A percentile compares a stretch with the other conserved stretches of the same genome.
phyloP scores from a whole-genome alignment of 2,888 invertebrate species.

The Neoscelio sp. region DNA sequence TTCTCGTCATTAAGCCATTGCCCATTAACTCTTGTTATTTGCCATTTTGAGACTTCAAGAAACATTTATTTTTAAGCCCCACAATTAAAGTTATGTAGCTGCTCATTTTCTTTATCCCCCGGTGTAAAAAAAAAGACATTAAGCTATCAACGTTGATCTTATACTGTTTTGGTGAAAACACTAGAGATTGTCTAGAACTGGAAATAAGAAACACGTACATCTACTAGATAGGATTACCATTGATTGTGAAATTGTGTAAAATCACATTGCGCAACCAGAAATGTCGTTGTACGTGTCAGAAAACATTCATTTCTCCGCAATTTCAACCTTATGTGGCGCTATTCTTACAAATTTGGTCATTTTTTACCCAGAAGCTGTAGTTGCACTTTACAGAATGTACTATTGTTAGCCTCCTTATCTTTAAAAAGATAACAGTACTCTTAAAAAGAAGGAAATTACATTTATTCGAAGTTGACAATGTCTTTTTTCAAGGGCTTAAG shows the following conservation, averaged over 20 bases:
- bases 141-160: slow-evolving; percentile 60
- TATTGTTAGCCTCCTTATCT: background rate
- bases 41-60: background rate
- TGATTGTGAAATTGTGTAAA: slow-evolving; percentile 65
- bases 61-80: slow-evolving; percentile 16
- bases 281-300: slow-evolving; percentile 62
- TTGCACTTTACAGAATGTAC: slow-evolving; percentile 8
- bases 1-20: too few species aligned
- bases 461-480: too few species aligned
- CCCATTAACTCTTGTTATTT: too few species aligned
- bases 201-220: slow-evolving; percentile 56
- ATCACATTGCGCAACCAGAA: slow-evolving; percentile 54
- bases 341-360: slow-evolving; percentile 22
- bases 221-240: slow-evolving; percentile 59
- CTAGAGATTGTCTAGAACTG: slow-evolving; percentile 60
- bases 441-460: too few species aligned
- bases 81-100: slow-evolving; percentile 35
- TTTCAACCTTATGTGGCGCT: slow-evolving; percentile 42
- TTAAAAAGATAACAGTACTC: background rate
- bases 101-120: slow-evolving; percentile 49
- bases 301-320: slow-evolving; percentile 53
- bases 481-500: too few species aligned
- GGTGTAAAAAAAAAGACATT: slow-evolving; percentile 63
- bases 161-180: slow-evolving; percentile 59
- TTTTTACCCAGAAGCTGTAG: slow-evolving; percentile 24